phyloP scores from a whole-genome alignment of 2,888 invertebrate species.

The Cryptocephalus primarius region DNA sequence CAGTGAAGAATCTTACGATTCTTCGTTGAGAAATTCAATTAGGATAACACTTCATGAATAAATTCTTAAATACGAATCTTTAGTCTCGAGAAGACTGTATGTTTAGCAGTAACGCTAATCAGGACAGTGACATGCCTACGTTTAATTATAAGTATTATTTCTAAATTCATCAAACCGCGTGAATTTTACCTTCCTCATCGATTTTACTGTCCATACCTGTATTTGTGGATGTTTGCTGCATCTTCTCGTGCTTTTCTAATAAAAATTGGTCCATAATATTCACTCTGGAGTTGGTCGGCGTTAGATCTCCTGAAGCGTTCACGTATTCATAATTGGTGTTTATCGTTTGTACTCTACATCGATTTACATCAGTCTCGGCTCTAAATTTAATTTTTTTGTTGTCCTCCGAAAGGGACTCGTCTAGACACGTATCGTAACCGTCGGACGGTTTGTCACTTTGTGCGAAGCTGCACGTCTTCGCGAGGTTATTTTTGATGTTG shows the following conservation, averaged over 20 bases:
- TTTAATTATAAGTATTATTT: too few species aligned
- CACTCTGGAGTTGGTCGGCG: slow-evolving; percentile 28
- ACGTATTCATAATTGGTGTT: slow-evolving; percentile 8
- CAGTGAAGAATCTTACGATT: too few species aligned
- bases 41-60: too few species aligned
- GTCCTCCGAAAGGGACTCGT: slow-evolving; percentile 44
- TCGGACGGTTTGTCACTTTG: slow-evolving; percentile 26
- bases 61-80: too few species aligned
- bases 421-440: slow-evolving; percentile 52
- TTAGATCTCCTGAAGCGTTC: slow-evolving; percentile 18
- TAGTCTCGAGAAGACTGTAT: too few species aligned
- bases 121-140: too few species aligned
- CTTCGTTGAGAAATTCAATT: too few species aligned
- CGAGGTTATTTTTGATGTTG: slow-evolving; percentile 12
- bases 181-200: neutral
- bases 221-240: too few species aligned
- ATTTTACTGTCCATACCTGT: too few species aligned
- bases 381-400: slow-evolving; percentile 6
- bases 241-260: slow-evolving; percentile 1
- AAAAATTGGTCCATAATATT: slow-evolving; percentile 17
- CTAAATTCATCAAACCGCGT: too few species aligned
- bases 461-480: slow-evolving; percentile 19
- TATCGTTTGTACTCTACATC: slow-evolving; percentile 10
- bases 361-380: slow-evolving; percentile 5
- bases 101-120: too few species aligned